Conservation (phyloP, 2,113 vertebrate genomes). For the Corythornis cristatus region DNA sequence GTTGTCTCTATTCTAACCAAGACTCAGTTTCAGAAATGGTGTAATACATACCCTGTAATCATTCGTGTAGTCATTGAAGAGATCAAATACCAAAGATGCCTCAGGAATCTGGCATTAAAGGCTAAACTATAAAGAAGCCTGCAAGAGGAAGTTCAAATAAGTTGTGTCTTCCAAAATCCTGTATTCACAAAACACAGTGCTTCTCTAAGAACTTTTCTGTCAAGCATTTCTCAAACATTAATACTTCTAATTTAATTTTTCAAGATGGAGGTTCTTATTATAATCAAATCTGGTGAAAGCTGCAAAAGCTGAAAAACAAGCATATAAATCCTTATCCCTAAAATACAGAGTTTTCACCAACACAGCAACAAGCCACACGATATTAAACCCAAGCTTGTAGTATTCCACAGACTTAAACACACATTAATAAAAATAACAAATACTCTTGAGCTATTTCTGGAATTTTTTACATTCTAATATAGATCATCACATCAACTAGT, state of each 20-base stretch:
- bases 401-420: not conserved
- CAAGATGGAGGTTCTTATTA: not conserved
- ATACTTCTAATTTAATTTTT: not conserved
- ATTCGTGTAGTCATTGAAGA: conserved; percentile 97
- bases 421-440: not conserved
- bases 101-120: conserved; percentile 95
- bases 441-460: not conserved
- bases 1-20: not conserved
- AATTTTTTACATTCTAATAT: not conserved
- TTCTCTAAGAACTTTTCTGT: not conserved
- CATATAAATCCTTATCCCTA: not conserved
- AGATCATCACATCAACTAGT: not conserved
- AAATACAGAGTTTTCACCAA: not conserved
- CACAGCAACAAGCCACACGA: not conserved
- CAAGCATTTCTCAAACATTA: not conserved
- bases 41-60: conserved; percentile 92
- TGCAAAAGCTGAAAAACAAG: not conserved
- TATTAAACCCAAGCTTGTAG: not conserved
- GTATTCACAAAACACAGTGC: not conserved
- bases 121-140: conserved; percentile 98
- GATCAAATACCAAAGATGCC: conserved; percentile 95
- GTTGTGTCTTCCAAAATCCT: not conserved
- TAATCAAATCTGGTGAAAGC: not conserved
- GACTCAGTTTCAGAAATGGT: not conserved
- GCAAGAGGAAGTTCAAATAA: conserved; percentile 50